Percentiles rank a stretch among this genome's conserved stretches.
Evolutionary conservation across 1,140 invertebrate genomes (phyloP).

Genomic region (Drepana arcuata): DNA sequence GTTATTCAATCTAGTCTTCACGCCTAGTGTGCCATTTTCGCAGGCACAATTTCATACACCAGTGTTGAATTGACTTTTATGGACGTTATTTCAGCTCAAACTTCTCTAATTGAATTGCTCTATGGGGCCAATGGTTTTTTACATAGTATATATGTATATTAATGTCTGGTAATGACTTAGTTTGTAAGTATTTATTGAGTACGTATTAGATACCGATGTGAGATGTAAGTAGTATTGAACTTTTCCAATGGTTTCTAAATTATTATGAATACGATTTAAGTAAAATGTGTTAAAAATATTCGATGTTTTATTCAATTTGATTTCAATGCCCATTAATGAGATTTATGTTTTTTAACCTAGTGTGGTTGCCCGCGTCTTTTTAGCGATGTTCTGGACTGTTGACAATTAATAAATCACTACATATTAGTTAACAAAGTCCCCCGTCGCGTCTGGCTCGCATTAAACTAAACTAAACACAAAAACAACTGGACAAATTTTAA

Average conservation of each 20-base stretch:
- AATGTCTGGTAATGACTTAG: constrained; percentile 42
- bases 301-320: no score
- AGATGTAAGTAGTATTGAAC: constrained; percentile 48
- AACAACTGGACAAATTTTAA: no score
- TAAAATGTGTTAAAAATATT: constrained; percentile 53
- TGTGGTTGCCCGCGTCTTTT: no score
- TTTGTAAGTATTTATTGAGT: constrained; percentile 67
- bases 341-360: no score
- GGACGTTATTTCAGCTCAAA: constrained; percentile 38
- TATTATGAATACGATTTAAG: constrained; percentile 63
- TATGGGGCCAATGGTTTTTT: constrained; percentile 61
- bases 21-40: constrained; percentile 57
- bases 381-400: no score
- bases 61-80: constrained; percentile 37
- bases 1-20: constrained; percentile 70
- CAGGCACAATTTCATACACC: constrained; percentile 34
- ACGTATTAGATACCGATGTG: constrained; percentile 39
- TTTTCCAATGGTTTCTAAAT: constrained; percentile 66
- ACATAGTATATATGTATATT: constrained; percentile 25
- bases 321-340: no score
- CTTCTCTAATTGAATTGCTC: constrained; percentile 36
- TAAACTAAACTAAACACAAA: no score
- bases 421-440: no score
- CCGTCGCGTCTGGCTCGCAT: no score
- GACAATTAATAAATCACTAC: no score